Evolutionary conservation across 2,797 vertebrate species (phyloP).

Genomic region (Synaphobranchus kaupii): DNA sequence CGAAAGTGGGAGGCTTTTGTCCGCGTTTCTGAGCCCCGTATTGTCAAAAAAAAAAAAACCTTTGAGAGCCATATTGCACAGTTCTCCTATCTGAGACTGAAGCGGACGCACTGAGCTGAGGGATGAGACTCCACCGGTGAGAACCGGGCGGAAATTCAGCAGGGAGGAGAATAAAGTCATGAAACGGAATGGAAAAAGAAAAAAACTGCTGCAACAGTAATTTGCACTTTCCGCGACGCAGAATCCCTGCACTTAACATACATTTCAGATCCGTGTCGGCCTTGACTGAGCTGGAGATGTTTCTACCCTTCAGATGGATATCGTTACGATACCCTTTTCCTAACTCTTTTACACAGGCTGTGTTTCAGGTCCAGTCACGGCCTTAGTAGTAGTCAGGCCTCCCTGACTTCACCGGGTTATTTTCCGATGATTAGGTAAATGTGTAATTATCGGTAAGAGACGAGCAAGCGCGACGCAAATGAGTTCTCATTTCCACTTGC

Average conservation of each 20-base stretch:
- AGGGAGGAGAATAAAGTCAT: neutral
- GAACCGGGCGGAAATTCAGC: neutral
- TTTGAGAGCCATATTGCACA: conserved; percentile 54
- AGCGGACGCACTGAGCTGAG: conserved; percentile 48
- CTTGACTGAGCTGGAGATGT: neutral
- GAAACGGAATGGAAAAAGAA: neutral
- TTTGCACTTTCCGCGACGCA: neutral
- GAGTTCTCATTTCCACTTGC: neutral
- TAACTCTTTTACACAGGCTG: neutral
- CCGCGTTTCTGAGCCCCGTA: conserved; percentile 54
- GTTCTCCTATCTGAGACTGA: conserved; percentile 60
- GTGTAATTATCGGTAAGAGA: neutral
- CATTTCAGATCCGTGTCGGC: neutral
- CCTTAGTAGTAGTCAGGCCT: neutral
- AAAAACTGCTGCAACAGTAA: neutral
- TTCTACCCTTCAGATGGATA: neutral
- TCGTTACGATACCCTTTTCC: neutral
- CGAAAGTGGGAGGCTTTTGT: conserved; percentile 36
- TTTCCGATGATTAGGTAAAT: neutral
- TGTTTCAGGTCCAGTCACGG: neutral
- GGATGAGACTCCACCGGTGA: neutral
- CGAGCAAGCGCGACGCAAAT: neutral
- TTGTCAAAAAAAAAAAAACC: conserved; percentile 48
- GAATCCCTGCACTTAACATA: neutral
- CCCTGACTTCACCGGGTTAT: neutral